Evolutionary conservation across 2,113 vertebrate species (phyloP).

Genomic region (Gnathonemus longibarbis): DNA sequence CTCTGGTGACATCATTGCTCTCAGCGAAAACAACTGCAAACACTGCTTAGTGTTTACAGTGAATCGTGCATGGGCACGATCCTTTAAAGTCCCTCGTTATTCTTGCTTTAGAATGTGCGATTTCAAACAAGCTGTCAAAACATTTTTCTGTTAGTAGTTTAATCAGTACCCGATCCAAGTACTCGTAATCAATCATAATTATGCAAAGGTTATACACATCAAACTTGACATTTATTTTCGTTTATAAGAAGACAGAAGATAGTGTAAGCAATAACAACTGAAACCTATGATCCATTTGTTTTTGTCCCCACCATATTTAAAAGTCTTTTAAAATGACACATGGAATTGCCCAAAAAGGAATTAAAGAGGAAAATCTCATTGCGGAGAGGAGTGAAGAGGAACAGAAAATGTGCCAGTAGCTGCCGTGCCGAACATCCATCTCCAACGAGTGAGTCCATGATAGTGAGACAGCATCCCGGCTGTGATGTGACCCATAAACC

Average conservation of each 20-base stretch:
- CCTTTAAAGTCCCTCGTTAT: conserved; percentile 33
- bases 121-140: conserved; percentile 51
- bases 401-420: neutral
- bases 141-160: conserved; percentile 35
- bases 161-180: conserved; percentile 39
- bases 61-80: conserved; percentile 48
- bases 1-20: conserved; percentile 38
- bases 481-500: neutral
- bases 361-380: neutral
- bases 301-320: neutral
- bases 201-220: conserved; percentile 34
- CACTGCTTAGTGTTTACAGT: conserved; percentile 42
- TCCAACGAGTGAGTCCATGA: neutral
- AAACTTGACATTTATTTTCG: conserved; percentile 23
- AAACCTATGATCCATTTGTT: neutral
- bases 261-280: neutral
- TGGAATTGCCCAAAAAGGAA: neutral
- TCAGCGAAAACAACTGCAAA: conserved; percentile 46
- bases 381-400: neutral
- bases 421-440: neutral
- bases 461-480: neutral
- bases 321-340: neutral
- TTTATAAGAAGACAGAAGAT: conserved; percentile 25
- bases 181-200: conserved; percentile 41
- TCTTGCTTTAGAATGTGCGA: conserved; percentile 38